phyloP scores from a whole-genome alignment of 92 coral and sea anemone genomes.

The Epizoanthus rinbou region DNA sequence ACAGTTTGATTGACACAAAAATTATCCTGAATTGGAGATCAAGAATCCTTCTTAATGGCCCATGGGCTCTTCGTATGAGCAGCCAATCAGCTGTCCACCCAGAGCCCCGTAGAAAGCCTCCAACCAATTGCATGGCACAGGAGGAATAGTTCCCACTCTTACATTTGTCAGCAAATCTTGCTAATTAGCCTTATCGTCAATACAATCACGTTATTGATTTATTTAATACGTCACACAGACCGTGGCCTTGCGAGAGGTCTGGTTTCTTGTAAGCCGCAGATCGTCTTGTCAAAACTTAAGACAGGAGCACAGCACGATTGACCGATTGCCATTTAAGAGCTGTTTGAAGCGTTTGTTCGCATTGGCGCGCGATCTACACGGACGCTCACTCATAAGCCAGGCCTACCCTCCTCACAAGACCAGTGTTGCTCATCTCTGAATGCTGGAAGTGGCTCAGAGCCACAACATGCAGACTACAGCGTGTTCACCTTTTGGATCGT shows the following conservation, averaged over 20 bases:
- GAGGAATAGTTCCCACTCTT: conserved; percentile 60
- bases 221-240: conserved; percentile 93
- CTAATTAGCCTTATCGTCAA: conserved; percentile 99
- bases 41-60: conserved; percentile 80
- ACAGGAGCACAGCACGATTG: conserved; percentile 43
- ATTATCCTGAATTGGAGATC: conserved; percentile 85
- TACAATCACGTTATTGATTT: conserved; percentile 99
- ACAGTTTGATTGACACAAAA: conserved; percentile 86
- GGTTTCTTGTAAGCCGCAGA: conserved; percentile 65
- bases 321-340: conserved; percentile 34
- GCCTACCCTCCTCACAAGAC: background rate
- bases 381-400: background rate
- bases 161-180: conserved; percentile 96
- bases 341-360: conserved; percentile 21
- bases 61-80: conserved; percentile 50
- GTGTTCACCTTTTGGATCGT: conserved; percentile 74
- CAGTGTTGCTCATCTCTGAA: background rate
- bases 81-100: conserved; percentile 61
- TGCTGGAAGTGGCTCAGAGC: conserved; percentile 15
- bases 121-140: conserved; percentile 65
- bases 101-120: conserved; percentile 18
- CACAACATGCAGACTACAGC: conserved; percentile 23
- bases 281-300: conserved; percentile 67
- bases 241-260: conserved; percentile 76
- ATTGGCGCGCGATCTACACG: conserved; percentile 10